Base-by-base conservation (phyloP, 2,797 vertebrate genomes). In the Synanceia verrucosa region DNA sequence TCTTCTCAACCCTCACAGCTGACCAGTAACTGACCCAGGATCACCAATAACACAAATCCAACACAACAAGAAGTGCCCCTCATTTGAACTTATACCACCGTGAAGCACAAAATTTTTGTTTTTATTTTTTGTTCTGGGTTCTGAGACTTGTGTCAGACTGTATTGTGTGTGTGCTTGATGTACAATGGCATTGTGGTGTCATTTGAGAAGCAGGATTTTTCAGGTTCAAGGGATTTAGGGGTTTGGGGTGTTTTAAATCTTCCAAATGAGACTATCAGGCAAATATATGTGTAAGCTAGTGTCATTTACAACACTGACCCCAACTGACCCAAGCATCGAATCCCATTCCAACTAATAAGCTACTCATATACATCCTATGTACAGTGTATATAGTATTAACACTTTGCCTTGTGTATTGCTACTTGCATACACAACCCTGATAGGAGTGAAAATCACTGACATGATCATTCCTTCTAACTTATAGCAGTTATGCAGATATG, bases 341-440 rank as follows among this genome's bases (percentile, higher is more conserved):
- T 81, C 31, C 76, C 72, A 43, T 72, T 68, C 36, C 50, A 71
- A 84, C 33, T 76, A 82, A 88, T 89, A 91, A 89, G 75, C 84
- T 91, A 84, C 62, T 73, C 78, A 79, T 85, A 59, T 77, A 59
- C 77, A 83, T 74, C 77, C 14, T 80, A 52, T 82, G 76, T 81
- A 77, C 57, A 73, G 69, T 81, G 55, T 73, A 76, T 62, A 63
- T 76, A 79, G 58, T 79, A 74, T 80, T 86, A 83, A 85, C 83
- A 83, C 60, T 70, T 85, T 81, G 80, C 81, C 80, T 82, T 29
- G 75, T 78, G 73, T 61, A 76, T 79, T 73, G 52, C 75, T 84
- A 79, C 81, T 73, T 79, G 55, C 70, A 76, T 63, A 70, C 65
- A 73, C 67, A 58, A 73, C 48, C 39, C 28, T 44, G 61, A 50